Base-by-base conservation (phyloP, 2,797 vertebrate species). In the Lycodopsis pacificus region DNA sequence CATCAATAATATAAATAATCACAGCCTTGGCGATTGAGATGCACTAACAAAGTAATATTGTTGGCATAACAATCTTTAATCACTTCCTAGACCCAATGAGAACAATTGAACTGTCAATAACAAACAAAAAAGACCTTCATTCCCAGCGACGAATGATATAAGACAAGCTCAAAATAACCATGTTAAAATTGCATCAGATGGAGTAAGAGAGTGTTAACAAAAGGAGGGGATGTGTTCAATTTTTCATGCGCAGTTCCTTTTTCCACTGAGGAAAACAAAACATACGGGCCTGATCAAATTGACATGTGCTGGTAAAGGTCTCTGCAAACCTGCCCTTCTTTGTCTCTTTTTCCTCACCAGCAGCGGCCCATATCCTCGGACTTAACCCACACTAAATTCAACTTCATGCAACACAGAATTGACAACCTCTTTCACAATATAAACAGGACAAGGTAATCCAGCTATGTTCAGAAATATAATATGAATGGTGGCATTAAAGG, bases 131-230 rank as follows among this genome's bases (percentile, higher is more conserved):
- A 27, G 8, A 22, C 5, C 22, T 56, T 36, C 10, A 54, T 54
- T 65, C 73, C 57, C 68, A 17, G 38, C 12, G 8, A 73, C 10
- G 10, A 73, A 70, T 79, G 73, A 84, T 80, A 71, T 81, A 84
- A 86, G 46, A 72, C 59, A 30, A 58, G 68, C 65, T 83, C 65
- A 77, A 89, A 90, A 83, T 78, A 86, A 74, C 30, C 19, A 32
- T 14, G 64, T 92, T 87, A 90, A 90, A 90, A 92, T 86, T 88
- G 78, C 34, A 90, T 81, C 81, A 86, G 56, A 73, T 53, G 56
- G 64, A 90, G 85, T 81, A 86, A 85, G 65, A 71, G 34, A 75
- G 85, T 82, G 77, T 86, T 88, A 87, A 85, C 74, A 73, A 90
- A 90, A 82, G 80, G 73, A 81, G 27, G 63, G 59, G 71, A 84